These are phyloP conservation scores for Scomber colias DNA, from an alignment of 2,113 vertebrate genomes.

Conservation along the genomic window DNA sequence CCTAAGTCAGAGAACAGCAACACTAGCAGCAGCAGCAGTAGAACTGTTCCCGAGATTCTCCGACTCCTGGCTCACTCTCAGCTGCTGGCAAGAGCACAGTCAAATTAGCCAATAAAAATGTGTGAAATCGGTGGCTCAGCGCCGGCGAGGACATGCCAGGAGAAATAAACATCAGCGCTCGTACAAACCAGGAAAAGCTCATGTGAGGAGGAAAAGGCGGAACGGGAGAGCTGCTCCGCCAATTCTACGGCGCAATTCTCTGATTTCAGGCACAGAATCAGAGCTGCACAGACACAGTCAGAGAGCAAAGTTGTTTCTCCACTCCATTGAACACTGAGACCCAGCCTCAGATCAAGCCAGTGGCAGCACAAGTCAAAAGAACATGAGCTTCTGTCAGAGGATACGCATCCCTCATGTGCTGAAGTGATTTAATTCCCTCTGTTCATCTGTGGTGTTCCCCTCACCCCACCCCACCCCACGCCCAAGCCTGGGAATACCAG, in stretches of 20 bases:
- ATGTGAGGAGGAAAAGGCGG: slow-evolving; percentile 62
- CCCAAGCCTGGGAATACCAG: slow-evolving; percentile 66
- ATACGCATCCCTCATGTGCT: slow-evolving; percentile 60
- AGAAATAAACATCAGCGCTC: slow-evolving; percentile 85
- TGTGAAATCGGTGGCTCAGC: slow-evolving; percentile 84
- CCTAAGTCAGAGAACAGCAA: slow-evolving; percentile 46
- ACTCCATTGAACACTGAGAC: slow-evolving; percentile 51
- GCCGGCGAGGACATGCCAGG: slow-evolving; percentile 81
- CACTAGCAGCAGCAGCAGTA: slow-evolving; percentile 47
- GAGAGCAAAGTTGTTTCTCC: slow-evolving; percentile 61
- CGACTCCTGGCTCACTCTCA: slow-evolving; percentile 74
- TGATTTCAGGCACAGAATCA: slow-evolving; percentile 50
- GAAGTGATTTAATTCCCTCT: slow-evolving; percentile 69
- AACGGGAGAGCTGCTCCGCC: slow-evolving; percentile 55
- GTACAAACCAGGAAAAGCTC: slow-evolving; percentile 68
- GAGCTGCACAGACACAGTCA: slow-evolving; percentile 43
- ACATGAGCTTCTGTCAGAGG: slow-evolving; percentile 72
- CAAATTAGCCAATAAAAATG: slow-evolving; percentile 87
- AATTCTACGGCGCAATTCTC: slow-evolving; percentile 54
- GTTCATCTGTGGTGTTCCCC: slow-evolving; percentile 46
- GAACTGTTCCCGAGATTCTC: slow-evolving; percentile 60
- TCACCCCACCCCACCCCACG: background rate
- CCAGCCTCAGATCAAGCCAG: slow-evolving; percentile 55
- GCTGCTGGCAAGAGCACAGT: slow-evolving; percentile 83
- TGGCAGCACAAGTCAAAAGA: slow-evolving; percentile 64